Percentiles rank a stretch among this genome's conserved stretches.
Evolutionary conservation across 2,888 invertebrate species (phyloP).

Genomic region (Ceraclea dissimilis): DNA sequence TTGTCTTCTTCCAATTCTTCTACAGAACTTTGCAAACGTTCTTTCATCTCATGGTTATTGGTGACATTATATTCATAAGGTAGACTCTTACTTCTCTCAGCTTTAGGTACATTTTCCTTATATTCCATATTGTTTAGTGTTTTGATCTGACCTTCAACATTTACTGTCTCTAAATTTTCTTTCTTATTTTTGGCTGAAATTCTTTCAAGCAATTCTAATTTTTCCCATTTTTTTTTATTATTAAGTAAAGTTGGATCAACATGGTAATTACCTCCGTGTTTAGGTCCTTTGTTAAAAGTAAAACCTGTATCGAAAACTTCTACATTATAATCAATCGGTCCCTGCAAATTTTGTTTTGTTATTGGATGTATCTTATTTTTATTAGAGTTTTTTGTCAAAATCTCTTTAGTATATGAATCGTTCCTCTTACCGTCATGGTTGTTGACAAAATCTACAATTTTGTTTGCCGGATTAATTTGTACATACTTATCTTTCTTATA

Average conservation of each 20-base stretch:
- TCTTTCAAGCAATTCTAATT: neutral
- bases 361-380: neutral
- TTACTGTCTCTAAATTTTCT: neutral
- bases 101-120: neutral
- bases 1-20: neutral
- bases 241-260: neutral
- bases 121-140: neutral
- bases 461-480: too few species aligned
- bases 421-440: too few species aligned
- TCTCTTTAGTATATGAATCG: too few species aligned
- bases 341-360: constrained; percentile 10
- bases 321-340: constrained; percentile 16
- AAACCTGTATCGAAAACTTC: constrained; percentile 22
- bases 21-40: too few species aligned
- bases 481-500: too few species aligned
- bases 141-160: neutral
- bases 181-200: too few species aligned
- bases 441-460: too few species aligned
- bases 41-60: too few species aligned
- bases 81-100: neutral
- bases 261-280: constrained; percentile 27
- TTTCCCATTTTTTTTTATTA: neutral
- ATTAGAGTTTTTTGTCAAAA: too few species aligned
- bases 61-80: too few species aligned
- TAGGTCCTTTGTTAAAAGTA: constrained; percentile 22